Evolutionary conservation across 2,888 invertebrate species (phyloP), one percentile per base, ranked within the genome.

Genomic region (Scrobipalpa atriplicella): DNA sequence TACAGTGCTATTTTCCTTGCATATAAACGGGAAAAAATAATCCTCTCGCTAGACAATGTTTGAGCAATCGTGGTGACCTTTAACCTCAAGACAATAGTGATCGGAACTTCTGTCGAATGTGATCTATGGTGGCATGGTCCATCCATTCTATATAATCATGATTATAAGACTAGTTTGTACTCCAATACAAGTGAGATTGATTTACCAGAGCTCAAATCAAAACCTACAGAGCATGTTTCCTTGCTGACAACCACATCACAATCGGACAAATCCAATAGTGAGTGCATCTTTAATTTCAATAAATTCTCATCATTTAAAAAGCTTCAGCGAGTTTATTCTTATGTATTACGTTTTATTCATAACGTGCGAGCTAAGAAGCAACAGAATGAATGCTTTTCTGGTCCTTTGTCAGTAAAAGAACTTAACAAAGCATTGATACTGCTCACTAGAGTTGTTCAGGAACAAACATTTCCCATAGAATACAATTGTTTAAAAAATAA

Each of bases 21-120:
- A 68, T 41, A 56, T 62, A 1, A n/a, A 43, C 9, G 66, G 39
- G n/a, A 8, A 60, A 67, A 51, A 41, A 47, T n/a, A 68, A 64
- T 16, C 68, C 66, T 29, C 66, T n/a, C n/a, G n/a, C n/a, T n/a
- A n/a, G n/a, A n/a, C n/a, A n/a, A n/a, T n/a, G n/a, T n/a, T n/a
- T n/a, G n/a, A n/a, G n/a, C n/a, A n/a, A n/a, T n/a, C n/a, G n/a
- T n/a, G n/a, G n/a, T n/a, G n/a, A n/a, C n/a, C n/a, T n/a, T n/a
- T n/a, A n/a, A n/a, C n/a, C n/a, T n/a, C n/a, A n/a, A n/a, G n/a
- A n/a, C n/a, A n/a, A n/a, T n/a, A n/a, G n/a, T n/a, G n/a, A n/a
- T n/a, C 58, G 10, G 67, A 64, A 38, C 19, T 64, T 5, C 16
- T 54, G 13, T 21, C 64, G 43, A 39, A n/a, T 39, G n/a, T 6